These are phyloP conservation scores for Menura novaehollandiae DNA, from an alignment of 2,113 vertebrate species.

Conservation along the genomic window DNA sequence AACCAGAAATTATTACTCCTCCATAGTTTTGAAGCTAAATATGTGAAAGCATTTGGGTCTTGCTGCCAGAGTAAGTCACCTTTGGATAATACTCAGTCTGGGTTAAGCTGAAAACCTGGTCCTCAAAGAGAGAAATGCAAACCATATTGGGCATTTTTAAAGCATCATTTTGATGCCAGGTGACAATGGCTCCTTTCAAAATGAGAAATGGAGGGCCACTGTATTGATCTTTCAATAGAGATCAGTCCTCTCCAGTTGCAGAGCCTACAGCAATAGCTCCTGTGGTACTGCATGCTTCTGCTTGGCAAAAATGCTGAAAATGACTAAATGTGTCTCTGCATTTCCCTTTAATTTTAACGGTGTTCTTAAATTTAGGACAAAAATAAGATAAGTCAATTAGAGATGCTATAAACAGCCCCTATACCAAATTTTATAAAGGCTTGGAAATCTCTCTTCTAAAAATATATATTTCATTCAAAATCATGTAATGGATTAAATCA, in stretches of 20 bases:
- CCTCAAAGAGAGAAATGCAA: neutral
- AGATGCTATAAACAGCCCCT: neutral
- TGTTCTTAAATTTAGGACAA: neutral
- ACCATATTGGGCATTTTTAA: neutral
- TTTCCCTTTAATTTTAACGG: neutral
- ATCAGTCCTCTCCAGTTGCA: neutral
- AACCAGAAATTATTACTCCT: neutral
- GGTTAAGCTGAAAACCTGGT: neutral
- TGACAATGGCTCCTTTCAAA: neutral
- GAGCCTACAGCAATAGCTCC: neutral
- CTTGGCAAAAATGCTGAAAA: neutral
- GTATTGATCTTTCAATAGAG: neutral
- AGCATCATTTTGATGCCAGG: neutral
- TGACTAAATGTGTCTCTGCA: fast-evolving
- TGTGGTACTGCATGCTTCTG: neutral
- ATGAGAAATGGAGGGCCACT: neutral
- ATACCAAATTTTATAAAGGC: neutral
- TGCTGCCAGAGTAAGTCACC: neutral
- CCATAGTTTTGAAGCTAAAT: neutral
- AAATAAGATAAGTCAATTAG: neutral
- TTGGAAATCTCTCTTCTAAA: neutral
- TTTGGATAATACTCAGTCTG: neutral
- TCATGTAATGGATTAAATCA: neutral
- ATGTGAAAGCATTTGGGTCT: neutral
- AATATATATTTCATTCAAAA: neutral